Evolutionary conservation across 1,140 invertebrate genomes (phyloP), one percentile per base, ranked within the genome.

Genomic region (Drosophila azteca): DNA sequence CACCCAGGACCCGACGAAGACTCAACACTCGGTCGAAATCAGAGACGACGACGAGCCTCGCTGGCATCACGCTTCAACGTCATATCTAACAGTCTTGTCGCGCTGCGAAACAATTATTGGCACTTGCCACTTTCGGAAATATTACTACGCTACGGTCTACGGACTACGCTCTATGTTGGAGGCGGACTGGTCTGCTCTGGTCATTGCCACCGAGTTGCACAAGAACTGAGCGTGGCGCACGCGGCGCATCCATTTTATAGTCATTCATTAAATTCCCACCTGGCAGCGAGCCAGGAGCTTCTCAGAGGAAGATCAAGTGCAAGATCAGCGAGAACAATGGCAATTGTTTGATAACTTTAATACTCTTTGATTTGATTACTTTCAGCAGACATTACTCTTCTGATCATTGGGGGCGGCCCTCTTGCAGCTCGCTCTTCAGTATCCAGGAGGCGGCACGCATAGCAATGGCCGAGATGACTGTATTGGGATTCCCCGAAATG

Each of bases 401-500:
- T 7, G 29, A 7, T 69, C 31, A 67, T 58, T n/a, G 17, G 31
- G 41, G 31, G 54, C 55, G 46, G 57, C 35, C 41, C 13, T 63
- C 50, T 48, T 71, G 48, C 35, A 84, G 49, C 51, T 90, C 84
- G 46, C 66, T 73, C 51, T 79, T 82, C 7, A 92, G 73, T 60
- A 95, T 94, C 44, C 95, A 78, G 53, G 95, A 93, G 0, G 93
- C 94, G 0, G 95, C 94, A 57, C 92, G 93, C 77, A 95, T 94
- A 0, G 95, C 95, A 76, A 96, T 93, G 5, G 94, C 94, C 1
- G 95, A 91, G 6, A 96, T 90, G 1, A 94, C 93, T 1, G 95
- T 95, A 85, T 96, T 95, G 0, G 95, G 95, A 61, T 93, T 94
- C 6, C 95, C 93, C 0, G 95, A 95, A 31, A 95, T 90, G 0